Base-by-base conservation (phyloP, 92 coral and sea anemone genomes). In the Epizoanthus illoricatus region DNA sequence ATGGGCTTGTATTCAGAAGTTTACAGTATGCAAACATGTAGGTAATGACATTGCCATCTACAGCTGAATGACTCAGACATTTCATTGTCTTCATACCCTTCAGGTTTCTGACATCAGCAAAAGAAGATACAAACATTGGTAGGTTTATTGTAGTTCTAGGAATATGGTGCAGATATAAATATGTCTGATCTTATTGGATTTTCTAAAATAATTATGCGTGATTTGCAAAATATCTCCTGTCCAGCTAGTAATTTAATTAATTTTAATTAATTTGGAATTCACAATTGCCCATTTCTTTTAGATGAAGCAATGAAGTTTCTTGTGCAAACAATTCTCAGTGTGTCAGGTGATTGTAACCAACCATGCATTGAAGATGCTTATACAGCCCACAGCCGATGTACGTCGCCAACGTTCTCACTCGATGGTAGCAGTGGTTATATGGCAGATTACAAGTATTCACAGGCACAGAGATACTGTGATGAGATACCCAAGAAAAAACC, bases 51-150 rank as follows among this genome's bases (percentile, higher is more conserved):
- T 28, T 28, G 33, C 33, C 33, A 1, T 28, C 33, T 28, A 28
- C 33, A 28, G 33, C 33, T 28, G 33, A 8, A 71, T 63, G 7
- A 20, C 70, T 43, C 76, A n/a, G 9, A 41, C 10, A 28, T 66
- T 60, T 8, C 17, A 5, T 58, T 15, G 58, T 84, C 6, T 52
- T 65, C 55, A 0, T 39, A 8, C 55, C 16, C 56, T 76, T 69
- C 71, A 94, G 98, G 98, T 92, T 95, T 79, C 90, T 92, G 69
- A 93, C 97, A 69, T 95, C 98, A 58, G 98, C 98, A 21, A 95
- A 95, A 66, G 93, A 90, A 45, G 93, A 93, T 78, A 81, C 80
- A 81, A 95, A 95, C 85, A 95, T 95, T 82, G 98, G 98, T 92
- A 42, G 56, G 91, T 75, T 20, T 39, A 33, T 5, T 43, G 17